A percentile compares a stretch with the other conserved stretches of the same genome.
These are phyloP conservation scores for Astyanax mexicanus DNA, from an alignment of 2,797 vertebrate genomes.

Conservation along the genomic window DNA sequence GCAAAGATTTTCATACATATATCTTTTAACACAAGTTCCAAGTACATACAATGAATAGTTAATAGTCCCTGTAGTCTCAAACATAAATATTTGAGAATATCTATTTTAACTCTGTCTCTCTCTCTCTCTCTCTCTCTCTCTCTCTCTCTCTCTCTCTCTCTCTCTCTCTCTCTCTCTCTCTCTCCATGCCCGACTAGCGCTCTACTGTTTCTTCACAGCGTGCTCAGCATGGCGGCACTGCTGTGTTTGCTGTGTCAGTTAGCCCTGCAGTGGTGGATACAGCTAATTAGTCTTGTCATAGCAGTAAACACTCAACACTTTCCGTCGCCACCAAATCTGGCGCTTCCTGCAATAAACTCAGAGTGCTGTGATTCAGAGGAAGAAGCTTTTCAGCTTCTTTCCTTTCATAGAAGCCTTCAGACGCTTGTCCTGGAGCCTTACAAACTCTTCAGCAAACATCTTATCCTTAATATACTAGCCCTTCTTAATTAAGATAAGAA, in stretches of 20 bases:
- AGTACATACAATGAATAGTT: constrained; percentile 12
- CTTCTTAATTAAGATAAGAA: no score
- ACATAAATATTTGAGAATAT: constrained; percentile 15
- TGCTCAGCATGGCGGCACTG: neutral
- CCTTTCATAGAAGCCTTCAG: neutral
- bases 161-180: neutral
- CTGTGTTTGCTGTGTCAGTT: neutral
- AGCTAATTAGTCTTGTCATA: constrained; percentile 67
- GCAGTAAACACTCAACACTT: constrained; percentile 64
- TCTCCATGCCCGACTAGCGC: neutral
- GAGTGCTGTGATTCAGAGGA: neutral
- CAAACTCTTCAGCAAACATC: neutral
- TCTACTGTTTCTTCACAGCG: neutral
- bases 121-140: constrained; percentile 3
- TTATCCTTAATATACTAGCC: neutral
- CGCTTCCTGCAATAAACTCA: constrained; percentile 2
- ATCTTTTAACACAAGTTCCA: neutral
- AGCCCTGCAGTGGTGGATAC: constrained; percentile 48
- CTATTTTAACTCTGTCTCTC: constrained; percentile 10
- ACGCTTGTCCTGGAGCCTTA: neutral
- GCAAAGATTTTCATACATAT: neutral
- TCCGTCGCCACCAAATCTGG: constrained; percentile 27
- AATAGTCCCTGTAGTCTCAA: neutral
- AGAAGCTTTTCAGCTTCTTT: neutral
- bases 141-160: constrained; percentile 1